Evolutionary conservation across 2,113 vertebrate genomes (phyloP).

Genomic region (Holacanthus passer): DNA sequence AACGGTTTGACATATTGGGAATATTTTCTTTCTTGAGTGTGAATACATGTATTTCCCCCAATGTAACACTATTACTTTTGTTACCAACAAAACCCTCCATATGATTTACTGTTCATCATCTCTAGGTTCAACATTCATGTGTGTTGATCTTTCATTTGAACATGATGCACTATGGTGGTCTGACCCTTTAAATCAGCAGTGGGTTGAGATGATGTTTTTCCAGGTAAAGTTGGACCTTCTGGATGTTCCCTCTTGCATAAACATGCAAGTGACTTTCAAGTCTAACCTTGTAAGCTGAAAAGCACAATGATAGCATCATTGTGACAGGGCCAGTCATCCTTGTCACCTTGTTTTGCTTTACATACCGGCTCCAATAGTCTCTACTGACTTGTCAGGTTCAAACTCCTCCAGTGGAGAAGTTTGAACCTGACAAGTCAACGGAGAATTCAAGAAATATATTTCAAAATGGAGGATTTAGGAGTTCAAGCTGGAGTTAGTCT

Average conservation of each 20-base stretch:
- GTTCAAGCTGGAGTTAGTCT: not conserved
- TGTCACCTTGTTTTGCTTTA: slow-evolving; percentile 53
- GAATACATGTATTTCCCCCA: not conserved
- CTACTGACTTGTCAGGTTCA: slow-evolving; percentile 44
- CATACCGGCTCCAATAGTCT: slow-evolving; percentile 10
- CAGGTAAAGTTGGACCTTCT: not conserved
- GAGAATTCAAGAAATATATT: slow-evolving; percentile 16
- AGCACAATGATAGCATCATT: slow-evolving; percentile 19
- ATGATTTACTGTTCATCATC: not conserved
- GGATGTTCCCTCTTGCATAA: slow-evolving; percentile 28
- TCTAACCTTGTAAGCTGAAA: slow-evolving; percentile 21
- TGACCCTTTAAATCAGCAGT: not conserved
- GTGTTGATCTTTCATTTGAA: not conserved
- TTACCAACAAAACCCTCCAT: not conserved
- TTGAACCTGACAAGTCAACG: slow-evolving; percentile 26
- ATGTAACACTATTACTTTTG: not conserved
- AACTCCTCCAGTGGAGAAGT: slow-evolving; percentile 25
- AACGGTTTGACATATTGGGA: no score
- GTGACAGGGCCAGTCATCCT: slow-evolving; percentile 57
- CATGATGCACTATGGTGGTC: not conserved
- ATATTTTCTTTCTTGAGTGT: no score
- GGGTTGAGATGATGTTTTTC: slow-evolving; percentile 1
- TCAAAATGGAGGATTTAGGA: not conserved
- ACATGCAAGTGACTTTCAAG: slow-evolving; percentile 32
- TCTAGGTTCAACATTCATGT: not conserved